A percentile compares a stretch with the other conserved stretches of the same genome.
Conservation (phyloP, 2,888 invertebrate genomes). For the Spatulosminthurus flaviceps region DNA sequence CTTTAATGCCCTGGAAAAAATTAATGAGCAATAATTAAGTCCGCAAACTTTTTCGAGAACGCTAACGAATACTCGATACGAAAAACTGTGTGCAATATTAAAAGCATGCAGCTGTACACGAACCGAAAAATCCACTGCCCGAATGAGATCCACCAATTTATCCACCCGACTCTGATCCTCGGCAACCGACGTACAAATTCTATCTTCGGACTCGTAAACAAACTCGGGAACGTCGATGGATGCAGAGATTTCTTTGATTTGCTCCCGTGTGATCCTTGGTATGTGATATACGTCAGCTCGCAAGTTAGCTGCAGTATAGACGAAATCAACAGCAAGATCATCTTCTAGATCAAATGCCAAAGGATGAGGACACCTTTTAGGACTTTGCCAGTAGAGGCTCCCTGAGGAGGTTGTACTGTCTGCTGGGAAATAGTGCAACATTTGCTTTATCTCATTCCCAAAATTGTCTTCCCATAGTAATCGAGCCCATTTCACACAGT, state of each 20-base stretch:
- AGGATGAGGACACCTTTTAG: constrained; percentile 92
- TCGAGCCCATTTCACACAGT: constrained; percentile 90
- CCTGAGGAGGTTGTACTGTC: constrained; percentile 87
- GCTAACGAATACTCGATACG: too few species aligned
- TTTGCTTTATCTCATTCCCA: constrained; percentile 92
- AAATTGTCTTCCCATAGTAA: constrained; percentile 82
- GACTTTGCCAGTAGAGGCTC: constrained; percentile 97
- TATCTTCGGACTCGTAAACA: constrained; percentile 90
- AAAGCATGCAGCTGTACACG: too few species aligned
- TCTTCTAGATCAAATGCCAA: constrained; percentile 74
- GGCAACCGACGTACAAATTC: constrained; percentile 95
- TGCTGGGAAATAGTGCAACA: constrained; percentile 96
- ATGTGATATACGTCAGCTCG: constrained; percentile 86
- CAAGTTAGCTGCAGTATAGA: constrained; percentile 91
- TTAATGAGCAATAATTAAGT: constrained; percentile 63
- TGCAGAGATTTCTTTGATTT: constrained; percentile 75
- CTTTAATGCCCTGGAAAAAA: constrained; percentile 72
- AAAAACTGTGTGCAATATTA: too few species aligned
- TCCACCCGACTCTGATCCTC: constrained; percentile 70
- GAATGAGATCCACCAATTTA: constrained; percentile 50
- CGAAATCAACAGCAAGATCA: constrained; percentile 83
- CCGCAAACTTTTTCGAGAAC: too few species aligned
- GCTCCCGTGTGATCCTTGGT: constrained; percentile 74
- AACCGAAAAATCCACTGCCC: constrained; percentile 44
- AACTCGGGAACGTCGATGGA: constrained; percentile 82